Conservation (phyloP, 2,888 invertebrate species). For the Spodoptera littoralis region DNA sequence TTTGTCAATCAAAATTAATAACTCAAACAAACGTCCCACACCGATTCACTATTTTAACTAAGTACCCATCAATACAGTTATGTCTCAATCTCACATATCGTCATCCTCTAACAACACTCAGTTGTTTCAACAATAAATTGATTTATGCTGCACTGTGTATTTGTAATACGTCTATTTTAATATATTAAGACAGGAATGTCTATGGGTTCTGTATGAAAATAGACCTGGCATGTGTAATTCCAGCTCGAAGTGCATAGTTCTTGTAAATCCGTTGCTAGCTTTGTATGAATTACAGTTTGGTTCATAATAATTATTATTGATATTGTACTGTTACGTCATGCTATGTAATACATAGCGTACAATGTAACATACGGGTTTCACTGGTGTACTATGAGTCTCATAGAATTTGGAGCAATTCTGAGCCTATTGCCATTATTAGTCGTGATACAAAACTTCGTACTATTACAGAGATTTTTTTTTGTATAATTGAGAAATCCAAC, state of each 20-base stretch:
- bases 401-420: too few species aligned
- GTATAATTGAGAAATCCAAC: too few species aligned
- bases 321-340: background rate
- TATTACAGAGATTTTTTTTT: too few species aligned
- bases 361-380: too few species aligned
- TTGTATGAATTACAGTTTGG: constrained; percentile 32
- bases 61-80: constrained; percentile 15
- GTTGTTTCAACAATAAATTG: constrained; percentile 60
- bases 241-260: constrained; percentile 53
- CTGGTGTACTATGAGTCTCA: too few species aligned
- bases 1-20: too few species aligned
- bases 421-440: too few species aligned
- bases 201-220: constrained; percentile 62
- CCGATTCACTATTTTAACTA: background rate
- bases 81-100: constrained; percentile 21
- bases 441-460: too few species aligned
- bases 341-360: too few species aligned
- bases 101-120: too few species aligned
- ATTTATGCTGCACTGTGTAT: constrained; percentile 58
- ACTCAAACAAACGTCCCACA: too few species aligned
- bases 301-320: constrained; percentile 27
- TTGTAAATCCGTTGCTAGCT: constrained; percentile 46
- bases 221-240: constrained; percentile 58
- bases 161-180: constrained; percentile 62
- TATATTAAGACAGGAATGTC: constrained; percentile 65